These are phyloP conservation scores for Drosophila kuntzei DNA, from an alignment of 2,888 invertebrate genomes.

Conservation along the genomic window DNA sequence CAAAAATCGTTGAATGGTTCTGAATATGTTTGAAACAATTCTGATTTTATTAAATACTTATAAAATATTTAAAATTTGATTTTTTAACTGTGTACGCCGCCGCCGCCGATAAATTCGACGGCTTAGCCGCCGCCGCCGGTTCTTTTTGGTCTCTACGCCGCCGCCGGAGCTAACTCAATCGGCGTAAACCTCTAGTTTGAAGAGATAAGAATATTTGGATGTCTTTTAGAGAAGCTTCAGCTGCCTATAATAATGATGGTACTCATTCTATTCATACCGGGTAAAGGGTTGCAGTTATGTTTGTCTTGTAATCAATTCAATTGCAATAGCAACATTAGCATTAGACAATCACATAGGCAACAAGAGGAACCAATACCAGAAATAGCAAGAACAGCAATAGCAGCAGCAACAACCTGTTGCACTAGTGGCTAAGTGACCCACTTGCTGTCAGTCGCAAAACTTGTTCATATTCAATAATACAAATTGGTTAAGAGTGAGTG, in stretches of 20 bases:
- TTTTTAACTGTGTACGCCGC: no score
- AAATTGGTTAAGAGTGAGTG: constrained; percentile 52
- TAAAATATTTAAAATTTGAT: no score
- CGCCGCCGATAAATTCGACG: no score
- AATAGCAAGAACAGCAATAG: constrained; percentile 12
- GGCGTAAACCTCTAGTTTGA: no score
- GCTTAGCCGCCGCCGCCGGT: no score
- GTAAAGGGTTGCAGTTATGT: not conserved
- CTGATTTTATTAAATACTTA: no score
- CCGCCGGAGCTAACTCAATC: no score
- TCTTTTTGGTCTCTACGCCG: no score
- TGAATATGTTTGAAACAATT: no score
- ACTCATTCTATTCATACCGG: not conserved
- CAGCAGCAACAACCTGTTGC: constrained; percentile 60
- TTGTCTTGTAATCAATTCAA: not conserved
- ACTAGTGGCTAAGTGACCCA: constrained; percentile 73
- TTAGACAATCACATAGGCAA: constrained; percentile 4
- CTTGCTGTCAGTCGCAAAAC: constrained; percentile 64
- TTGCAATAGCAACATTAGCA: constrained; percentile 7
- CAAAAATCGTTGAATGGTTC: no score
- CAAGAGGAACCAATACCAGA: constrained; percentile 22
- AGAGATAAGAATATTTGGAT: constrained; percentile 1
- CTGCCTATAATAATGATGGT: not conserved
- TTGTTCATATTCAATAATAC: constrained; percentile 70
- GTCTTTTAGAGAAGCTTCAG: not conserved